Conservation (phyloP, 2,888 invertebrate species). For the Yponomeuta cagnagella region DNA sequence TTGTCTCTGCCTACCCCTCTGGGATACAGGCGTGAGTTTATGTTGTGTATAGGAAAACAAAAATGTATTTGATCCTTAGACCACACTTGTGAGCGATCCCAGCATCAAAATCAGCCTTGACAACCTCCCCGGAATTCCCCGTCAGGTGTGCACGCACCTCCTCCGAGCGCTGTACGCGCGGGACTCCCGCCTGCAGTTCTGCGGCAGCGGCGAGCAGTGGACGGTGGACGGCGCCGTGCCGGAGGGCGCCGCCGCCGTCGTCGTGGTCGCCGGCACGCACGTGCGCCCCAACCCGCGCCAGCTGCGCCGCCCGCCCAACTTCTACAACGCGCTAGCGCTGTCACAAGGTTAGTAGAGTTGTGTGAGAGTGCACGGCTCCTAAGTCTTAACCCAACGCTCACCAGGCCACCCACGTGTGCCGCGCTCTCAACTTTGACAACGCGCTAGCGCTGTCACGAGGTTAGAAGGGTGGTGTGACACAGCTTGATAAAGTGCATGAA, state of each 20-base stretch:
- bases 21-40: too few relatives aligned
- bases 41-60: too few relatives aligned
- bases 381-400: too few relatives aligned
- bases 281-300: conserved; percentile 23
- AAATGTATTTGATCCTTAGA: too few relatives aligned
- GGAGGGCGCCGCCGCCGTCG: conserved; percentile 57
- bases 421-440: not conserved
- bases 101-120: too few relatives aligned
- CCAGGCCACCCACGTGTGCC: conserved; percentile 12
- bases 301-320: conserved; percentile 5
- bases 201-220: conserved; percentile 22
- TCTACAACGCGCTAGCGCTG: not conserved
- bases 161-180: conserved; percentile 89
- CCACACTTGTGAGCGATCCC: too few relatives aligned
- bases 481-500: too few relatives aligned
- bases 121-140: not conserved
- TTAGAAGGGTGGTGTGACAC: not conserved
- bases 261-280: conserved; percentile 29
- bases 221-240: conserved; percentile 52
- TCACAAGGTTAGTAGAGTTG: conserved; percentile 1
- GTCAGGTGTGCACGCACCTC: conserved; percentile 81
- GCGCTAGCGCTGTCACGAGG: not conserved
- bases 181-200: conserved; percentile 80
- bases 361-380: too few relatives aligned
- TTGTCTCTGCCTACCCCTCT: too few relatives aligned